Conservation (phyloP, 2,888 invertebrate species). For the Enoplolaimus lenunculus region DNA sequence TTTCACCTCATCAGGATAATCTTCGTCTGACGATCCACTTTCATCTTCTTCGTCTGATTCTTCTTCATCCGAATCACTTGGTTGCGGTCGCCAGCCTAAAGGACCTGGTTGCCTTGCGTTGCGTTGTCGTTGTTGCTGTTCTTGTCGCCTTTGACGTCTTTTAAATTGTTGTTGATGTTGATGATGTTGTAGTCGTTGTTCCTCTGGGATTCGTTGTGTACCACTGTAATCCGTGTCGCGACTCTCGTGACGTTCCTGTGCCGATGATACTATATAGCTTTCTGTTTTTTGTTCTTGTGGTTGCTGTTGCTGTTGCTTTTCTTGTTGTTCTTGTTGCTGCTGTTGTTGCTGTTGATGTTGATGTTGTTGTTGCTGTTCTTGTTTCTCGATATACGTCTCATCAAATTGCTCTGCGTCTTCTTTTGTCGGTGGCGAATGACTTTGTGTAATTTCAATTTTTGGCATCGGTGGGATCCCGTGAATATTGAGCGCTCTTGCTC, state of each 20-base stretch:
- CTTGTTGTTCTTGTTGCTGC: not conserved
- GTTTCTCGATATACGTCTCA: not conserved
- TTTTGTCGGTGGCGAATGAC: not conserved
- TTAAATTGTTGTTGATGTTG: too few relatives aligned
- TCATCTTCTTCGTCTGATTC: constrained; percentile 2
- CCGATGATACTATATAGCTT: not conserved
- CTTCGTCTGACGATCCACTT: constrained; percentile 20
- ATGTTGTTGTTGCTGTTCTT: not conserved
- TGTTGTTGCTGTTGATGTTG: not conserved
- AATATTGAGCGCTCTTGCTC: not conserved
- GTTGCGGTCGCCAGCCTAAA: too few relatives aligned
- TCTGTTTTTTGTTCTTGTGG: not conserved
- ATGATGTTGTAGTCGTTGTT: not conserved
- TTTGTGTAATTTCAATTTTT: not conserved
- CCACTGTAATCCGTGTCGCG: not conserved
- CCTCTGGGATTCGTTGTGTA: not conserved
- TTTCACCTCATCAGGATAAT: constrained; percentile 26
- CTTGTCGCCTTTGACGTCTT: too few relatives aligned
- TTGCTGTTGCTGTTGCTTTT: not conserved
- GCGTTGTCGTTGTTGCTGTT: too few relatives aligned
- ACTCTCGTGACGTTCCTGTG: not conserved
- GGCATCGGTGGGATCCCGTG: not conserved
- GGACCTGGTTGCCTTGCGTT: too few relatives aligned
- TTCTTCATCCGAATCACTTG: constrained; percentile 18
- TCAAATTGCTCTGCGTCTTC: not conserved